Evolutionary conservation across 2,888 invertebrate genomes (phyloP).

Genomic region (Trachelus iudaicus): DNA sequence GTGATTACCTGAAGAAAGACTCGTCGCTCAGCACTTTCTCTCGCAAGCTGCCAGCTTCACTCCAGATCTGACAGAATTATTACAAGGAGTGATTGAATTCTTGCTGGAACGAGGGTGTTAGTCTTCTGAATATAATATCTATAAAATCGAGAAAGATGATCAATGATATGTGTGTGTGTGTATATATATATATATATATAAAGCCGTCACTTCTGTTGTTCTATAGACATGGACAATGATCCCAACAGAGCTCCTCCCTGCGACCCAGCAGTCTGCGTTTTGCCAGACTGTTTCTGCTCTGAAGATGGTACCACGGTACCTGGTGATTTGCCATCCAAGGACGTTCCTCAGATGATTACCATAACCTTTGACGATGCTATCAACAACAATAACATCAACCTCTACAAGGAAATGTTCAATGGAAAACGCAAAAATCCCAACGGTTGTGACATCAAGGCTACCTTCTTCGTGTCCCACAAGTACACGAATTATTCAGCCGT

Average conservation of each 20-base stretch:
- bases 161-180: not conserved
- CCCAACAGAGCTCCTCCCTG: slow-evolving; percentile 93
- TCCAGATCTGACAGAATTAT: not conserved
- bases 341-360: slow-evolving; percentile 94
- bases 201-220: not conserved
- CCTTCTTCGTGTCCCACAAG: slow-evolving; percentile 93
- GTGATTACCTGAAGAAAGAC: not conserved
- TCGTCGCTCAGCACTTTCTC: not conserved
- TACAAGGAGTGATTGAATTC: not conserved
- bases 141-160: not conserved
- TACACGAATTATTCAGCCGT: slow-evolving; percentile 95
- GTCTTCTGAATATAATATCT: not conserved
- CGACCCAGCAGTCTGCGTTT: slow-evolving; percentile 84
- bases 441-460: slow-evolving; percentile 92
- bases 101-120: not conserved
- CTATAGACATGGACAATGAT: slow-evolving; percentile 90
- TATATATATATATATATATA: too few relatives aligned
- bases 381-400: slow-evolving; percentile 93
- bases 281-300: slow-evolving; percentile 95
- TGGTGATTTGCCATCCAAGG: slow-evolving; percentile 83
- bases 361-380: slow-evolving; percentile 95
- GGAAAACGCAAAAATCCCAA: slow-evolving; percentile 91
- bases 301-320: slow-evolving; percentile 91
- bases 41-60: not conserved
- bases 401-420: slow-evolving; percentile 93